A percentile compares a stretch with the other conserved stretches of the same genome.
Evolutionary conservation across 2,888 invertebrate genomes (phyloP).

Genomic region (Trachelus tabidus): DNA sequence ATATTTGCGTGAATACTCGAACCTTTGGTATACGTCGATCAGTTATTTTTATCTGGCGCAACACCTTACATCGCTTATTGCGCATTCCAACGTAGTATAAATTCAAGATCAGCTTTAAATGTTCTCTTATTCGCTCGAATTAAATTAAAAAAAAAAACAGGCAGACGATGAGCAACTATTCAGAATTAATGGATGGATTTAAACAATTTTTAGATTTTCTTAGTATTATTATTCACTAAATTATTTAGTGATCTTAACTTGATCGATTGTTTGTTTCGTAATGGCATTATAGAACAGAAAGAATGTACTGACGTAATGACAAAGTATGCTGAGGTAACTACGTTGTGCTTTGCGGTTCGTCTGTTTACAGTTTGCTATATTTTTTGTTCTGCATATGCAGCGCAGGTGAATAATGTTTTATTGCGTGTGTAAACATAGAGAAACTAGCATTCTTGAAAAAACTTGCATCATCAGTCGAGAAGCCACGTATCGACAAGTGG

Average conservation of each 20-base stretch:
- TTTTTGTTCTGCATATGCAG: not conserved
- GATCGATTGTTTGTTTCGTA: not conserved
- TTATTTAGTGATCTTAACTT: not conserved
- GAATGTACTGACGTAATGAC: not conserved
- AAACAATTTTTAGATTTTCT: not conserved
- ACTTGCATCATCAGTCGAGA: not conserved
- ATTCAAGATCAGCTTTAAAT: not conserved
- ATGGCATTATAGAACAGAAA: not conserved
- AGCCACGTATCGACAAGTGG: not conserved
- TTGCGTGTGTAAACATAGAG: not conserved
- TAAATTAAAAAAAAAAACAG: not conserved
- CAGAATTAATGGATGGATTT: not conserved
- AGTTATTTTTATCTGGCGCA: not conserved
- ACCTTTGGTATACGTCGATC: not conserved
- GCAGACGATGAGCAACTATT: not conserved
- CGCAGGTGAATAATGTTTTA: not conserved
- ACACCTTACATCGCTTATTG: not conserved
- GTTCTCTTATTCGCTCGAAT: not conserved
- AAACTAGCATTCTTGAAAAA: not conserved
- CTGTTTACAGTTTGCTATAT: not conserved
- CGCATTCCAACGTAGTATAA: not conserved
- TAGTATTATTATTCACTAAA: not conserved
- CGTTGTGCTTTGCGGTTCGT: not conserved
- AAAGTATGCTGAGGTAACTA: not conserved
- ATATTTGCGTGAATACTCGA: slow-evolving; percentile 25